Percentiles rank a stretch among this genome's conserved stretches.
Conservation (phyloP, 1,140 invertebrate species). For the Gonioctena quinquepunctata region DNA sequence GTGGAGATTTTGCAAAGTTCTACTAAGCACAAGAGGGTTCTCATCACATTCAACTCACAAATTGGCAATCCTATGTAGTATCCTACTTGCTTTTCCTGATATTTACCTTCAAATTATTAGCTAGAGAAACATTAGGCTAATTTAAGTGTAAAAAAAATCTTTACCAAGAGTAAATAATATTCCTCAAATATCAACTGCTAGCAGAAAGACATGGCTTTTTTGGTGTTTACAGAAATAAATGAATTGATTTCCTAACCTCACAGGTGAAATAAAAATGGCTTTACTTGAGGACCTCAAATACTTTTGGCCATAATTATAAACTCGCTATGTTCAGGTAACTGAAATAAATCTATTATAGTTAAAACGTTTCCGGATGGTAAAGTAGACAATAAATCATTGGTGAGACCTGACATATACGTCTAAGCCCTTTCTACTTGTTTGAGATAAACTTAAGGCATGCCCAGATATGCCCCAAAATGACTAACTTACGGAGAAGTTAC, state of each 20-base stretch:
- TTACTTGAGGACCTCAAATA: neutral
- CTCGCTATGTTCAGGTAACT: neutral
- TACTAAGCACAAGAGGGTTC: too few relatives aligned
- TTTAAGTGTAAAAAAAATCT: neutral
- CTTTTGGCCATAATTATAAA: neutral
- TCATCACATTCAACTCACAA: too few relatives aligned
- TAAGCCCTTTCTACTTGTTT: too few relatives aligned
- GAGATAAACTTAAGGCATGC: too few relatives aligned
- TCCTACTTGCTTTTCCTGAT: neutral
- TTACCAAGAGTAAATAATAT: neutral
- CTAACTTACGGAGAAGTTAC: too few relatives aligned
- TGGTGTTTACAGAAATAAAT: neutral
- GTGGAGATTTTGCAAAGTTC: too few relatives aligned
- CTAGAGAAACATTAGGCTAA: neutral
- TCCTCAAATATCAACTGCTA: neutral
- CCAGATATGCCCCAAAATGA: too few relatives aligned
- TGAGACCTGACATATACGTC: too few relatives aligned
- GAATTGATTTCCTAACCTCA: neutral
- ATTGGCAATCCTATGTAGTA: neutral
- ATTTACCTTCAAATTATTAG: neutral
- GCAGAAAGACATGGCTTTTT: neutral
- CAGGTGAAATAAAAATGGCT: neutral
- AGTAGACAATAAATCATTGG: too few relatives aligned
- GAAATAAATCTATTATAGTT: neutral
- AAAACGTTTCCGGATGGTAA: too few relatives aligned